phyloP scores from a whole-genome alignment of 2,797 vertebrate genomes.

The Eupleurogrammus muticus region DNA sequence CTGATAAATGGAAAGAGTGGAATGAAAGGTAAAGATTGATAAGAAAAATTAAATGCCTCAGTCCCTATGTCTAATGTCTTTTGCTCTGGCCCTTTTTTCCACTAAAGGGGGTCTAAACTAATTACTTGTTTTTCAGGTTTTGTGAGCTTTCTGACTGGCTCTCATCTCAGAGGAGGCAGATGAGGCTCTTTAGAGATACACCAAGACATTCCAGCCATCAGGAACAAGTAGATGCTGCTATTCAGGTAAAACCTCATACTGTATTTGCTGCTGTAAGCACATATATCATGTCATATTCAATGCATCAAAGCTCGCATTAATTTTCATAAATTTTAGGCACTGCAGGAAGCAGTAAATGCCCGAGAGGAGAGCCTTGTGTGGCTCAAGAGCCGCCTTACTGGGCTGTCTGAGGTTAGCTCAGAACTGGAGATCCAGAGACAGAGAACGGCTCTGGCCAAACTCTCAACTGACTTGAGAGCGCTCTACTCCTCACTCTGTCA shows the following conservation, averaged over 20 bases:
- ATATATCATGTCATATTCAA: conserved; percentile 8
- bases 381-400: conserved; percentile 88
- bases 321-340: conserved; percentile 73
- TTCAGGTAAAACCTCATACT: conserved; percentile 77
- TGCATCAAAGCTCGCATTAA: neutral
- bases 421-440: conserved; percentile 88
- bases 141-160: conserved; percentile 89
- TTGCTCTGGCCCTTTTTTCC: conserved; percentile 1
- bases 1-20: conserved; percentile 91
- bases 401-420: conserved; percentile 85
- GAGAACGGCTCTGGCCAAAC: conserved; percentile 85
- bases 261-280: neutral
- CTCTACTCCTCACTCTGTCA: conserved; percentile 86
- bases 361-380: conserved; percentile 87
- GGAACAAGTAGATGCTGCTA: conserved; percentile 77
- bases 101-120: neutral
- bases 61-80: neutral
- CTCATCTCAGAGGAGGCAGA: conserved; percentile 82
- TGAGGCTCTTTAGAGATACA: conserved; percentile 82
- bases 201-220: conserved; percentile 79
- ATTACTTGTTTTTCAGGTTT: conserved; percentile 77
- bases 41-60: neutral
- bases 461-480: conserved; percentile 86
- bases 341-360: conserved; percentile 81
- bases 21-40: conserved; percentile 81